phyloP scores from a whole-genome alignment of 2,113 vertebrate genomes.

The Oryzias melastigma region DNA sequence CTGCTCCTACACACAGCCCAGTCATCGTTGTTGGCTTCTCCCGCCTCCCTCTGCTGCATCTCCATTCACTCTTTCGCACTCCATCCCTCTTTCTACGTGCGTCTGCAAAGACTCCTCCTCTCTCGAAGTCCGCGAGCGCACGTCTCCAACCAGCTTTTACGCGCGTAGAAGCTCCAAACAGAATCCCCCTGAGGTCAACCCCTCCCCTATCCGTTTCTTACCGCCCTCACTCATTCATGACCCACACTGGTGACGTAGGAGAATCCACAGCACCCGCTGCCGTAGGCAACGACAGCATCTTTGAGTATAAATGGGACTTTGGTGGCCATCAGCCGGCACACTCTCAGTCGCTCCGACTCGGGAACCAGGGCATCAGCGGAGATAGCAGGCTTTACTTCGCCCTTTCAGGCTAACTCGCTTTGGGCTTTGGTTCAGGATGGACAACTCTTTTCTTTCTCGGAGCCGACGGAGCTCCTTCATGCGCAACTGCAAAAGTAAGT shows the following conservation, averaged over 20 bases:
- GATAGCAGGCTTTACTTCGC: conserved; percentile 79
- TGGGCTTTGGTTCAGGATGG: conserved; percentile 83
- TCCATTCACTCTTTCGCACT: conserved; percentile 28
- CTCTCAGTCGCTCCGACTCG: conserved; percentile 81
- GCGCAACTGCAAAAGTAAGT: conserved; percentile 80
- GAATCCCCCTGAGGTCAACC: conserved; percentile 55
- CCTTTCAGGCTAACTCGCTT: conserved; percentile 82
- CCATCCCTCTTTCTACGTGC: conserved; percentile 43
- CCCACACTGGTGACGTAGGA: conserved; percentile 77
- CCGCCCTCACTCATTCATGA: conserved; percentile 77
- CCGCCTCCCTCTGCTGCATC: conserved; percentile 27
- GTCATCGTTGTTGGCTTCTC: conserved; percentile 61
- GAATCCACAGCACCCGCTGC: conserved; percentile 78
- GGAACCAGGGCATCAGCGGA: conserved; percentile 82
- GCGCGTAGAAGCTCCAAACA: conserved; percentile 54
- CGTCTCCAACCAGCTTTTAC: conserved; percentile 60
- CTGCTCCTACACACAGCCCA: conserved; percentile 65
- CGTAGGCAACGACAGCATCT: conserved; percentile 71
- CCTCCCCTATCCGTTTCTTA: conserved; percentile 68
- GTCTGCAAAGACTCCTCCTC: conserved; percentile 63
- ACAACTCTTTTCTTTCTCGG: conserved; percentile 74
- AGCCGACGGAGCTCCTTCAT: conserved; percentile 77
- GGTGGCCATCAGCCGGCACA: conserved; percentile 63
- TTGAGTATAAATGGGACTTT: conserved; percentile 71
- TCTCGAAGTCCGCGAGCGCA: conserved; percentile 35